phyloP scores from a whole-genome alignment of 2,113 vertebrate genomes.

The Sinocyclocheilus grahami region DNA sequence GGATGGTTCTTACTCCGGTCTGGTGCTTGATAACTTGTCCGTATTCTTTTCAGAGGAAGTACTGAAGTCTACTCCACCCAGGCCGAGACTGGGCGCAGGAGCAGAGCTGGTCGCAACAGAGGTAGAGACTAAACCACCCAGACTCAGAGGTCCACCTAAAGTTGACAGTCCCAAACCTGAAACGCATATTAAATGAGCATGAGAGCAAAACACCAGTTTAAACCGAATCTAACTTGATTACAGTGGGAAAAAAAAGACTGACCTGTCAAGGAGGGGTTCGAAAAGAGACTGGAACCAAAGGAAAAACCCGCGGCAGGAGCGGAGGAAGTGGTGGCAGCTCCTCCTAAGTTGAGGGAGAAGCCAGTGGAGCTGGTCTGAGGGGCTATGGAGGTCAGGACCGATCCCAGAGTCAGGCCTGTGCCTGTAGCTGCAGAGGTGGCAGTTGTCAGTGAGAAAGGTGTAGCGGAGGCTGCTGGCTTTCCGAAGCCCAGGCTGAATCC shows the following conservation, averaged over 20 bases:
- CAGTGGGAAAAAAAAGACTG: conserved; percentile 3
- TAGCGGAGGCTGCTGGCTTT: conserved; percentile 91
- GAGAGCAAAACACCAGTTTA: not conserved
- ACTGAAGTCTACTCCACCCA: conserved; percentile 95
- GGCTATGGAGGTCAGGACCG: conserved; percentile 84
- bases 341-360: conserved; percentile 85
- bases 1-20: conserved; percentile 85
- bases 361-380: conserved; percentile 80
- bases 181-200: conserved; percentile 12
- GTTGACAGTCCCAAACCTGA: conserved; percentile 73
- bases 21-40: conserved; percentile 84
- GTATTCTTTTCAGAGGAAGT: conserved; percentile 94
- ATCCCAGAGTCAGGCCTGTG: conserved; percentile 83
- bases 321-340: conserved; percentile 71
- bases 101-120: conserved; percentile 75
- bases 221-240: not conserved
- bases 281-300: conserved; percentile 84
- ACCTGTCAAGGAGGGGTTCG: conserved; percentile 82
- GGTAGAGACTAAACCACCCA: conserved; percentile 79
- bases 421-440: conserved; percentile 79
- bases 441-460: conserved; percentile 86
- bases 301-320: conserved; percentile 79
- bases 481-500: conserved; percentile 90
- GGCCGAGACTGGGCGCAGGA: conserved; percentile 82
- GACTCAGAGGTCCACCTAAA: conserved; percentile 78